Evolutionary conservation across 2,888 invertebrate genomes (phyloP), one percentile per base, ranked within the genome.

Genomic region (Chloroclysta siterata): DNA sequence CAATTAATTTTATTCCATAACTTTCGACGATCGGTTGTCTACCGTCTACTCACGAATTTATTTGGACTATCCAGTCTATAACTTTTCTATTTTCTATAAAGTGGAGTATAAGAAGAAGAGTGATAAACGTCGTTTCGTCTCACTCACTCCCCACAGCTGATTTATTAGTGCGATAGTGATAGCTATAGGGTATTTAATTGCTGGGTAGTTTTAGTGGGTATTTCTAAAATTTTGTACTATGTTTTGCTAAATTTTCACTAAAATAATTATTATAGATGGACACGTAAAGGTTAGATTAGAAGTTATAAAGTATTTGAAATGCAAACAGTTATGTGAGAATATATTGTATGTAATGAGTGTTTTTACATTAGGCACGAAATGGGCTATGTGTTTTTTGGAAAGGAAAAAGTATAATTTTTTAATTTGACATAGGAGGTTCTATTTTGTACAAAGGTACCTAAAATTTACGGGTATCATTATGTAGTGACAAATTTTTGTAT

Each of bases 161-260:
- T 79, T 79, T 79, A 70, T 81, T 85, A 87, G 88, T 84, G 87
- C 84, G 88, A 89, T 92, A 91, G 90, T 85, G 89, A 88, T 92
- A 93, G 92, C 69, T 79, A 86, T 90, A 90, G 90, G 89, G 88
- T 87, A 87, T 87, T 90, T 86, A 82, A 84, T 90, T 85, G 91
- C 91, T 91, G 92, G 85, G 90, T 92, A 93, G 92, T 79, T 75
- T 86, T 85, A 81, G 88, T 90, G 88, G 89, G 80, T 89, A 91
- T 92, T 91, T 90, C 90, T 91, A 90, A 90, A 92, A 90, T 92
- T 92, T 92, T 93, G 86, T 93, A 93, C 92, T 92, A 91, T 92
- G 92, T 93, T 93, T 93, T 92, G 93, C 93, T 83, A 93, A 92
- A 91, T 91, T 91, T 92, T 92, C 92, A 93, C 92, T 90, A 87